phyloP scores from a whole-genome alignment of 2,888 invertebrate species.

The Gymnocheta viridis region DNA sequence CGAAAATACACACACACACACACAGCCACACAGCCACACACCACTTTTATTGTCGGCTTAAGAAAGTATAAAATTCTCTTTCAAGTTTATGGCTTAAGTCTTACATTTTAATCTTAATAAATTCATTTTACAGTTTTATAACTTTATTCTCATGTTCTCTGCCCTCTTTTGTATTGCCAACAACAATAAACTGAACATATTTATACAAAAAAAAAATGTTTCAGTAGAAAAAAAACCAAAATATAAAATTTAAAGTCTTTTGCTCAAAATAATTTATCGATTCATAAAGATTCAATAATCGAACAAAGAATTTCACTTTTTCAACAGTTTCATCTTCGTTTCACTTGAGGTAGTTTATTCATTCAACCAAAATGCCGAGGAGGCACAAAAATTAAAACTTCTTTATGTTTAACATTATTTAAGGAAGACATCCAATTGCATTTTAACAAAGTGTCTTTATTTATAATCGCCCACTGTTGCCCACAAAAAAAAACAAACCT shows the following conservation, averaged over 20 bases:
- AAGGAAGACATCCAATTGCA: slow-evolving; percentile 41
- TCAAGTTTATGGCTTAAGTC: slow-evolving; percentile 27
- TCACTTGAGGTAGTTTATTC: slow-evolving; percentile 7
- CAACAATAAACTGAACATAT: neutral
- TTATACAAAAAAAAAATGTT: slow-evolving; percentile 3
- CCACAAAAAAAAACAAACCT: slow-evolving; percentile 10
- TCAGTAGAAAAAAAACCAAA: neutral
- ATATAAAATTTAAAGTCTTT: slow-evolving; percentile 19
- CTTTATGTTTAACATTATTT: slow-evolving; percentile 31
- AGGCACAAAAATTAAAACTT: slow-evolving; percentile 23
- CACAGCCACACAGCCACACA: too few species aligned
- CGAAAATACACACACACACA: too few species aligned
- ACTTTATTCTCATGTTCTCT: slow-evolving; percentile 23
- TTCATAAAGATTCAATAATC: slow-evolving; percentile 64
- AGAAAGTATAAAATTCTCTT: neutral
- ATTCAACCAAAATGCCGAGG: neutral
- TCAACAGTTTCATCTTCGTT: slow-evolving; percentile 34
- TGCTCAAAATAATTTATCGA: slow-evolving; percentile 51
- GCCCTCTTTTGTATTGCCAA: neutral
- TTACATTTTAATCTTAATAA: slow-evolving; percentile 36
- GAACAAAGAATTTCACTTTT: slow-evolving; percentile 65
- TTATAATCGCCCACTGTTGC: slow-evolving; percentile 63
- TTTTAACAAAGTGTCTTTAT: slow-evolving; percentile 58
- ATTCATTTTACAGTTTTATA: slow-evolving; percentile 34
- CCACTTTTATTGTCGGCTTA: neutral